A percentile compares a stretch with the other conserved stretches of the same genome.
Evolutionary conservation across 2,113 vertebrate species (phyloP).

Genomic region (Rhegmatorhina hoffmannsi): DNA sequence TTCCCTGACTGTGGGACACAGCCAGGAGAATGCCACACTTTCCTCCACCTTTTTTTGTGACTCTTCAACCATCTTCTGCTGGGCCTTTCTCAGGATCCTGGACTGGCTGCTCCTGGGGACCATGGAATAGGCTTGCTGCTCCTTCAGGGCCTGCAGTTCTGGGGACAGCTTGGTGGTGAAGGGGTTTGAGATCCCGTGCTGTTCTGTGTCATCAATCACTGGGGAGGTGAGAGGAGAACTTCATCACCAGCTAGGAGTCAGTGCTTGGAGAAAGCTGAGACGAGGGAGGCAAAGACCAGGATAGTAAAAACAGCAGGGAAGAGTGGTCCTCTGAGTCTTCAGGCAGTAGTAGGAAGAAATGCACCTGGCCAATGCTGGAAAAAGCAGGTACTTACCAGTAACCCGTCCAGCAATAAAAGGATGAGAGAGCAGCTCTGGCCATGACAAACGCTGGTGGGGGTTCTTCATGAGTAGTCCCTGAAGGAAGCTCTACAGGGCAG

Average conservation of each 20-base stretch:
- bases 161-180: slow-evolving; percentile 84
- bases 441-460: slow-evolving; percentile 85
- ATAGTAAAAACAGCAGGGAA: neutral
- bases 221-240: neutral
- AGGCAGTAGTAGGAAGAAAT: neutral
- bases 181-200: slow-evolving; percentile 77
- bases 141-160: slow-evolving; percentile 84
- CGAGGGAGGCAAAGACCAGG: neutral
- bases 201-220: slow-evolving; percentile 81
- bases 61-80: slow-evolving; percentile 73
- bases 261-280: neutral
- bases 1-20: neutral
- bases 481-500: slow-evolving; percentile 84
- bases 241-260: neutral
- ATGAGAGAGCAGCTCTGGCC: slow-evolving; percentile 91
- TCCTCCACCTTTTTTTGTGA: slow-evolving; percentile 71
- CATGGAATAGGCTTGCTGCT: slow-evolving; percentile 79
- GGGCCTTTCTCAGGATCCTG: slow-evolving; percentile 80
- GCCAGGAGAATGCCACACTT: neutral
- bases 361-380: neutral
- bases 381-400: slow-evolving; percentile 76
- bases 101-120: slow-evolving; percentile 71
- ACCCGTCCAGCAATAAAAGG: slow-evolving; percentile 91
- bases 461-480: slow-evolving; percentile 95
- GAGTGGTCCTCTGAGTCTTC: neutral